Percentiles rank a stretch among this genome's conserved stretches.
Evolutionary conservation across 2,797 vertebrate genomes (phyloP).

Genomic region (Crax fasciolata): DNA sequence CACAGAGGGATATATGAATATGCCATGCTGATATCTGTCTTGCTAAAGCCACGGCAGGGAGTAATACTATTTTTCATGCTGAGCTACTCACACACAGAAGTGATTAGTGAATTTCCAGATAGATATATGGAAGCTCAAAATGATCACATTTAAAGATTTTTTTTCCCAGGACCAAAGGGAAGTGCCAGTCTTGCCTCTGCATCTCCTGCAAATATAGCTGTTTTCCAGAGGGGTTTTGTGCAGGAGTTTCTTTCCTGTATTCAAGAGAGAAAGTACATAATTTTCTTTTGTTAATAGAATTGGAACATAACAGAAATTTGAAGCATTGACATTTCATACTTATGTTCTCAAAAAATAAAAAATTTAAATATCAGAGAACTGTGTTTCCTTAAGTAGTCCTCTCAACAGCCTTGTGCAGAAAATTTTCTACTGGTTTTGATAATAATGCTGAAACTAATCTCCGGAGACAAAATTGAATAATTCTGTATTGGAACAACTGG

Average conservation of each 20-base stretch:
- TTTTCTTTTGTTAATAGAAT: background rate
- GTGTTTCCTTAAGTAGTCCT: background rate
- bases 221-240: background rate
- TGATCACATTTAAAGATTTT: background rate
- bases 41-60: slow-evolving; percentile 43
- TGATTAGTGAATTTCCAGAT: slow-evolving; percentile 26
- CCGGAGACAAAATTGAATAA: background rate
- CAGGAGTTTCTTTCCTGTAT: background rate
- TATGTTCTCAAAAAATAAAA: background rate
- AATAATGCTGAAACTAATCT: background rate
- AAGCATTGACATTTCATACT: background rate
- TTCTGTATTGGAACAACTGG: background rate
- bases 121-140: background rate
- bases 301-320: background rate
- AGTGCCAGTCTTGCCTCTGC: background rate
- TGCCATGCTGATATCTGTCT: slow-evolving; percentile 29
- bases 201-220: background rate
- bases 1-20: slow-evolving; percentile 23
- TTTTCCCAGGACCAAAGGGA: background rate
- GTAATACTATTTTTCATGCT: slow-evolving; percentile 11
- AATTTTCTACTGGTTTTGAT: slow-evolving; percentile 4
- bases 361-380: background rate
- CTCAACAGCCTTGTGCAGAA: background rate
- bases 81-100: background rate
- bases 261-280: background rate